Base-by-base conservation (phyloP, 2,797 vertebrate genomes). In the Yasuhikotakia modesta region DNA sequence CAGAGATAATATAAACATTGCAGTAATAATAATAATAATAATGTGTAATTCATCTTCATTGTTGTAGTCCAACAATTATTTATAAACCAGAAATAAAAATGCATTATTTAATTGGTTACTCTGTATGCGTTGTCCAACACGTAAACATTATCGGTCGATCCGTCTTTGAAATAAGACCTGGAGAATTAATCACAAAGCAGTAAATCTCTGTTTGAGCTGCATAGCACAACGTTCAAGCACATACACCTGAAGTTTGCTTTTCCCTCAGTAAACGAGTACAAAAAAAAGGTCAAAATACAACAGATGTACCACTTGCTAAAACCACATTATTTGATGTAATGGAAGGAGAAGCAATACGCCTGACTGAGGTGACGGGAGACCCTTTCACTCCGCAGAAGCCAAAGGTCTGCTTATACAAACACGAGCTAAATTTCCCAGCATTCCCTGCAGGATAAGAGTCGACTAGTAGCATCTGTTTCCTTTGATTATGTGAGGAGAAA, bases 401-500 rank as follows among this genome's bases (percentile, higher is more conserved):
- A 85, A 68, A 81, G 46, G 73, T 79, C 75, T 57, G 73, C 69
- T 80, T 71, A 69, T 69, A 81, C 79, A 82, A 81, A 82, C 79
- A 73, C 73, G 13, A 61, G 70, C 69, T 75, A 80, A 55, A 83
- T 67, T 85, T 81, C 69, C 74, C 78, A 81, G 46, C 67, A 13
- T 69, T 72, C 85, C 64, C 83, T 68, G 50, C 39, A 75, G 79
- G 67, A 53, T 80, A 53, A 21, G 14, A 43, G 67, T 68, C 35
- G 79, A 76, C 74, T 77, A 69, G 75, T 10, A 69, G 80, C 73
- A 79, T 79, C 79, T 82, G 81, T 68, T 83, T 68, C 35, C 81
- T 85, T 81, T 82, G 82, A 86, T 82, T 86, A 82, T 75, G 53
- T 74, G 71, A 68, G 66, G 74, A 78, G 57, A 67, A 71, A 67